A percentile compares a stretch with the other conserved stretches of the same genome.
These are phyloP conservation scores for Anomalospiza imberbis DNA, from an alignment of 2,797 vertebrate species.

Conservation along the genomic window DNA sequence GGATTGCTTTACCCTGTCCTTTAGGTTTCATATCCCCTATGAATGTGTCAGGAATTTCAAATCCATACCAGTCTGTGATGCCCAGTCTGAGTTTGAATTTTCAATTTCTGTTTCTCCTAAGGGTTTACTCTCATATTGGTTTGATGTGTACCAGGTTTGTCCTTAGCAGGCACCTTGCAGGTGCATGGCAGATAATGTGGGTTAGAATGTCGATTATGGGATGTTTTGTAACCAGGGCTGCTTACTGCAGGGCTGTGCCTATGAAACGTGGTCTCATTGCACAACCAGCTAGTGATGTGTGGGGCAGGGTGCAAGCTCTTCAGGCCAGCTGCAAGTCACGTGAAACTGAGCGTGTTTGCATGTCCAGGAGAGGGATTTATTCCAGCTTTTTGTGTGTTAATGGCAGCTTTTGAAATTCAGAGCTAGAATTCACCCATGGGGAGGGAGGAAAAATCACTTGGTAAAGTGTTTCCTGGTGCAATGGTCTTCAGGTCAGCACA, in stretches of 20 bases:
- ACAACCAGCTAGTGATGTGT: neutral
- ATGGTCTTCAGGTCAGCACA: neutral
- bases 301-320: constrained; percentile 1
- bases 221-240: neutral
- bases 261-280: constrained; percentile 5
- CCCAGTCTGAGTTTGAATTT: neutral
- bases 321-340: neutral
- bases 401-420: neutral
- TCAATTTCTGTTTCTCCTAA: neutral
- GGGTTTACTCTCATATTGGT: neutral
- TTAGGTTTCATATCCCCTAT: neutral
- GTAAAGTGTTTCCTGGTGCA: neutral
- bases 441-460: neutral
- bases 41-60: neutral
- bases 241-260: neutral
- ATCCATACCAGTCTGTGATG: neutral
- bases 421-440: neutral
- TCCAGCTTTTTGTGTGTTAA: neutral
- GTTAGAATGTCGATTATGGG: neutral
- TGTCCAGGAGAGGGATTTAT: neutral
- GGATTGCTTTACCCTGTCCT: neutral
- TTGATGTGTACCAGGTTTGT: neutral
- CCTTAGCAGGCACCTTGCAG: neutral
- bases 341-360: neutral
- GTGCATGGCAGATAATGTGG: neutral